Evolutionary conservation across 2,888 invertebrate genomes (phyloP).

Genomic region (Ophonus ardosiacus): DNA sequence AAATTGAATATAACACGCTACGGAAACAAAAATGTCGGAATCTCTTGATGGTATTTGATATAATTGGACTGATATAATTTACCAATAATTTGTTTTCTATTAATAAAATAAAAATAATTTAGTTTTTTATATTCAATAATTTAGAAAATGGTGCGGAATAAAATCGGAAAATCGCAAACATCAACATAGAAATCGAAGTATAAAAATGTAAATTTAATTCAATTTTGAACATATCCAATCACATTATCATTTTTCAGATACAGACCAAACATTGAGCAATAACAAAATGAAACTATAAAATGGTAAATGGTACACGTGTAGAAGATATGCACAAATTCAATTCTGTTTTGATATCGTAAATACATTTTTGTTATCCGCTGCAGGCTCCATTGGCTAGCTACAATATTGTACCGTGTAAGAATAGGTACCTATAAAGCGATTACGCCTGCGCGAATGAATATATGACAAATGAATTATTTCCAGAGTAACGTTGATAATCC

Average conservation of each 20-base stretch:
- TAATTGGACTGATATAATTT: too few species aligned
- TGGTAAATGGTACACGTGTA: not conserved
- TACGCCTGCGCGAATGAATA: conserved; percentile 21
- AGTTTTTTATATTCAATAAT: not conserved
- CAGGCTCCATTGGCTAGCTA: conserved; percentile 28
- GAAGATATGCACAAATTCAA: conserved; percentile 50
- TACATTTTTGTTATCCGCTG: conserved; percentile 40
- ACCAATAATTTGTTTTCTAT: not conserved
- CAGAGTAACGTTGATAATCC: conserved; percentile 49
- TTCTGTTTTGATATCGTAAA: conserved; percentile 46
- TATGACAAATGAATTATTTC: conserved; percentile 45
- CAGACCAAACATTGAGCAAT: conserved; percentile 18
- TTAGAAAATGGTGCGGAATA: not conserved
- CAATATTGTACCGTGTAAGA: conserved; percentile 26
- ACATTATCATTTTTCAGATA: conserved; percentile 13
- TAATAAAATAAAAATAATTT: not conserved
- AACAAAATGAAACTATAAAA: conserved; percentile 36
- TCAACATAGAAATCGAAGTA: not conserved
- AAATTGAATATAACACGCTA: too few species aligned
- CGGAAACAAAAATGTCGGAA: too few species aligned
- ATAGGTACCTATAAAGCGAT: conserved; percentile 22
- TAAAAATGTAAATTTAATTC: conserved; percentile 27
- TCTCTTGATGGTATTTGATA: too few species aligned
- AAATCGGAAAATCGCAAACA: not conserved
- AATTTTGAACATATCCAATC: conserved; percentile 31